Conservation (phyloP, 2,113 vertebrate genomes). For the Syrmaticus mikado region DNA sequence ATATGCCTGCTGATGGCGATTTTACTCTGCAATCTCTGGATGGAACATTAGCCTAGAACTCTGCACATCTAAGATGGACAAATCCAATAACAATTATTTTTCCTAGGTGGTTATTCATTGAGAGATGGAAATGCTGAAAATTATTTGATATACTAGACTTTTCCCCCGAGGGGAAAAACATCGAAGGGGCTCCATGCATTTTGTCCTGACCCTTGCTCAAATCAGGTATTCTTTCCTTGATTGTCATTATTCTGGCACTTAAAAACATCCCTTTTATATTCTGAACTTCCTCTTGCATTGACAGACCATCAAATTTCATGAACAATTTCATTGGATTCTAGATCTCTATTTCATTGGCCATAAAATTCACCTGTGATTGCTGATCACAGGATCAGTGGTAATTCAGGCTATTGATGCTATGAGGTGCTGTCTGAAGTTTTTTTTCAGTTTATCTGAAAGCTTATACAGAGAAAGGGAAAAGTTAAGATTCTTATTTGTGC, state of each 20-base stretch:
- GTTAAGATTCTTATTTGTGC: not conserved
- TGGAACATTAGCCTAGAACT: not conserved
- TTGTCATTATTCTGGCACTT: not conserved
- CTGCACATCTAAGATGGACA: not conserved
- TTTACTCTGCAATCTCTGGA: not conserved
- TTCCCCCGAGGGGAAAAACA: not conserved
- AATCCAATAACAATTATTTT: not conserved
- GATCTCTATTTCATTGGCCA: not conserved
- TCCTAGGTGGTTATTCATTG: not conserved
- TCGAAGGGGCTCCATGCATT: not conserved
- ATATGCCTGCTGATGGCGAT: not conserved
- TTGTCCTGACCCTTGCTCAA: not conserved
- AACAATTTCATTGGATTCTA: not conserved
- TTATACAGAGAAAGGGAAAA: not conserved
- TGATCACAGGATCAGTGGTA: not conserved
- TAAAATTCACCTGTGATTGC: not conserved
- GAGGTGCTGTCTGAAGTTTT: not conserved
- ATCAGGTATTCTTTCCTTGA: not conserved
- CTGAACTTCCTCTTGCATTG: not conserved
- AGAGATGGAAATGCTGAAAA: not conserved
- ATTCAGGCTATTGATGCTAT: not conserved
- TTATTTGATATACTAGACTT: not conserved
- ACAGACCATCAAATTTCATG: not conserved
- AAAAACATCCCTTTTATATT: not conserved
- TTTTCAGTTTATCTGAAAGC: not conserved